Evolutionary conservation across 2,797 vertebrate species (phyloP).

Genomic region (Ispidina picta): DNA sequence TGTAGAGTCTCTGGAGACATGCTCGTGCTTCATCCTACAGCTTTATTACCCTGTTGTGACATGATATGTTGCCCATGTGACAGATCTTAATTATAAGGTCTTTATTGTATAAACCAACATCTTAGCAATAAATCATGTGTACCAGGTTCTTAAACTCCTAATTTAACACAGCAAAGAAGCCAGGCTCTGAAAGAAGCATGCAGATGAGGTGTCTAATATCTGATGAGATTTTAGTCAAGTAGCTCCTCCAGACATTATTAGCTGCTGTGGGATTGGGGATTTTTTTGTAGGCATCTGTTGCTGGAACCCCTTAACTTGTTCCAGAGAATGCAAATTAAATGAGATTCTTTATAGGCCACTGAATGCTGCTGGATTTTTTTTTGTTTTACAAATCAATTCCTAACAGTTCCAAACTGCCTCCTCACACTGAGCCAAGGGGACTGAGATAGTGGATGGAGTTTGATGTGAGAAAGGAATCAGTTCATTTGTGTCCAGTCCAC

Average conservation of each 20-base stretch:
- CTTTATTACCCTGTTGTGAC: background rate
- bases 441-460: background rate
- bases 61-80: background rate
- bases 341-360: background rate
- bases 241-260: background rate
- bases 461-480: background rate
- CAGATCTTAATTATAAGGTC: background rate
- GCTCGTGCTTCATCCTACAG: background rate
- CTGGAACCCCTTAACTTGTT: background rate
- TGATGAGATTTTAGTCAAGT: background rate
- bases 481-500: background rate
- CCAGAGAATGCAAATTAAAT: conserved; percentile 1
- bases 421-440: background rate
- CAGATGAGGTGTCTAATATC: background rate
- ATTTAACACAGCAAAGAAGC: background rate
- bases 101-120: background rate
- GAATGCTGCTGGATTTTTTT: background rate
- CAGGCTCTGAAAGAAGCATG: background rate
- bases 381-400: background rate
- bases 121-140: background rate
- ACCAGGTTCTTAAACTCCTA: background rate
- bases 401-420: background rate
- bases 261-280: background rate
- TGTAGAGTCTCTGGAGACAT: background rate
- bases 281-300: background rate